A percentile compares a stretch with the other conserved stretches of the same genome.
These are phyloP conservation scores for Meganola albula DNA, from an alignment of 2,888 invertebrate genomes.

Conservation along the genomic window DNA sequence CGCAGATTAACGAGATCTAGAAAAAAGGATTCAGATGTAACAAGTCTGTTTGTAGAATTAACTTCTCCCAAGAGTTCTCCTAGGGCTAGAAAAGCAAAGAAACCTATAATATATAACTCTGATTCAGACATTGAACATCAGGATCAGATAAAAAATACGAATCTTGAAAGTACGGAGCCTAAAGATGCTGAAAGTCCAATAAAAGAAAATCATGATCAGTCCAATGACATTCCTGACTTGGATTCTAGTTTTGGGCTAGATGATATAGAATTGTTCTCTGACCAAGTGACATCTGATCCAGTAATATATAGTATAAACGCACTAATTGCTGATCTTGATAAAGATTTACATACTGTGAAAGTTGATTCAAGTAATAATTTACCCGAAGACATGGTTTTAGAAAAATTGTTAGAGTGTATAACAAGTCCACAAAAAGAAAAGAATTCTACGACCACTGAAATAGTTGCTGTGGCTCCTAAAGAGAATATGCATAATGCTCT, in stretches of 20 bases:
- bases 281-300: slow-evolving; percentile 48
- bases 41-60: no score
- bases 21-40: no score
- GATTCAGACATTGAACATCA: slow-evolving; percentile 41
- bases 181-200: slow-evolving; percentile 4
- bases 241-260: slow-evolving; percentile 43
- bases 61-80: no score
- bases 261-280: slow-evolving; percentile 57
- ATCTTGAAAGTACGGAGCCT: neutral
- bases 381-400: slow-evolving; percentile 43
- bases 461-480: no score
- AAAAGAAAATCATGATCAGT: slow-evolving; percentile 2
- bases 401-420: slow-evolving; percentile 45
- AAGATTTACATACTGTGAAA: slow-evolving; percentile 45
- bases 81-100: slow-evolving; percentile 37
- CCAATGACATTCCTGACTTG: slow-evolving; percentile 10
- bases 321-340: slow-evolving; percentile 56
- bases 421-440: slow-evolving; percentile 30
- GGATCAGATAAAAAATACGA: neutral
- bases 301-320: slow-evolving; percentile 59
- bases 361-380: slow-evolving; percentile 35
- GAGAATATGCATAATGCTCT: no score
- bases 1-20: slow-evolving; percentile 42
- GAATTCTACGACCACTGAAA: neutral
- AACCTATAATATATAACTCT: slow-evolving; percentile 38